Evolutionary conservation across 2,797 vertebrate species (phyloP), one percentile per base, ranked within the genome.

Genomic region (Lagothrix lagotricha): DNA sequence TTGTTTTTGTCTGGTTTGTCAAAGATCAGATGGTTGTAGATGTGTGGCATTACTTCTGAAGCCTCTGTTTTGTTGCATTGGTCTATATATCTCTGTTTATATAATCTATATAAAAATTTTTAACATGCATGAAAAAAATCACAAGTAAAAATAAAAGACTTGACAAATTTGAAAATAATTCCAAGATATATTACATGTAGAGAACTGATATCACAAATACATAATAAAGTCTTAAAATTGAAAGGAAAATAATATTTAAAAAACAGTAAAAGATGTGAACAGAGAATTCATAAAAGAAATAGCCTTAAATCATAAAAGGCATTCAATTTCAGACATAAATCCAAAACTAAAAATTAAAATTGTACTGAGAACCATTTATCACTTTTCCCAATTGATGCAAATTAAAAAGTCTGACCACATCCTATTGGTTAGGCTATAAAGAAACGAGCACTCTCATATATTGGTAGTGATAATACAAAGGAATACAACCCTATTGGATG

Each of bases 81-180:
- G 52, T 54, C 52, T 54, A 22, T 54, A 22, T 54, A 54, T 54
- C 52, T 54, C 52, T 8, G 52, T 54, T n/a, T 67, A 64, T 67
- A 19, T 67, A 19, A 67, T n/a, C 7, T 67, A 50, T 26, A 70
- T 14, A 92, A 75, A 85, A 4, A 7, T 30, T 36, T 36, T 79
- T n/a, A 41, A 12, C 50, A 73, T 58, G 1, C 2, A 54, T 57
- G 19, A 76, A 80, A 91, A 91, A 94, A 76, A n/a, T 48, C 1
- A 26, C 33, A 58, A 92, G 24, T 12, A 72, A 94, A 92, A 92
- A 58, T 76, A 12, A 89, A 82, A 92, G 20, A 48, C 83, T 28
- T 85, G 19, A 94, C 61, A 82, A 61, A 76, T 76, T 90, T 94
- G 24, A 6, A 92, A 44, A 95, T 88, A 89, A 61, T 97, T 93